Conservation (phyloP, 2,888 invertebrate genomes). For the Hipparchia semele region DNA sequence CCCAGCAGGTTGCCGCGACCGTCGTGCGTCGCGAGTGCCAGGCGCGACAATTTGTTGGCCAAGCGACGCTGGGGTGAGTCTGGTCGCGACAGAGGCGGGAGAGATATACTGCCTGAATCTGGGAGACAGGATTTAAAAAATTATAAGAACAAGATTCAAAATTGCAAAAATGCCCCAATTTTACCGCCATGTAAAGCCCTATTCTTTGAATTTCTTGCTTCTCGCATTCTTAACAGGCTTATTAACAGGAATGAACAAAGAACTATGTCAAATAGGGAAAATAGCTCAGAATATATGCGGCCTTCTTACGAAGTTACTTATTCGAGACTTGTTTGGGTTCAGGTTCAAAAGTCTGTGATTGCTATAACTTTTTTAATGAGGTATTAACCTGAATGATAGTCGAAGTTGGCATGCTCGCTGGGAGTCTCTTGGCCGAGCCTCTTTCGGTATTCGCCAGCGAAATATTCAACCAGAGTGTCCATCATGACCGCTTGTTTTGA, state of each 20-base stretch:
- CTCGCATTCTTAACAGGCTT: too few relatives aligned
- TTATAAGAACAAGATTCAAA: neutral
- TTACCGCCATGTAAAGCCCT: neutral
- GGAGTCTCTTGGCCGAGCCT: conserved; percentile 80
- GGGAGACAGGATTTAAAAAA: conserved; percentile 15
- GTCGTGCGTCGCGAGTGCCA: conserved; percentile 95
- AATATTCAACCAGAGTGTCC: conserved; percentile 92
- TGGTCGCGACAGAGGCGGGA: conserved; percentile 71
- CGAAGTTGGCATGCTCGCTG: conserved; percentile 75
- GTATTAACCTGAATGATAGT: conserved; percentile 70
- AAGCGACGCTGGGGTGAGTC: conserved; percentile 86
- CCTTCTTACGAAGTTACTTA: too few relatives aligned
- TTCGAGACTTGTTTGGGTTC: too few relatives aligned
- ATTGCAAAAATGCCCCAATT: neutral
- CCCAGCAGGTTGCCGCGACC: conserved; percentile 94
- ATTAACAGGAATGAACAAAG: too few relatives aligned
- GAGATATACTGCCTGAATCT: conserved; percentile 77
- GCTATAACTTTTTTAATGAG: too few relatives aligned
- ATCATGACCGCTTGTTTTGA: conserved; percentile 92
- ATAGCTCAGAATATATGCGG: too few relatives aligned
- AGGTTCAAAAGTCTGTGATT: neutral
- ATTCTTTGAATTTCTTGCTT: too few relatives aligned
- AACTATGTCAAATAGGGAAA: too few relatives aligned
- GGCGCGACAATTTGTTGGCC: conserved; percentile 92
- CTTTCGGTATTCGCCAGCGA: conserved; percentile 90